Evolutionary conservation across 2,113 vertebrate genomes (phyloP).

Genomic region (Eretmochelys imbricata): DNA sequence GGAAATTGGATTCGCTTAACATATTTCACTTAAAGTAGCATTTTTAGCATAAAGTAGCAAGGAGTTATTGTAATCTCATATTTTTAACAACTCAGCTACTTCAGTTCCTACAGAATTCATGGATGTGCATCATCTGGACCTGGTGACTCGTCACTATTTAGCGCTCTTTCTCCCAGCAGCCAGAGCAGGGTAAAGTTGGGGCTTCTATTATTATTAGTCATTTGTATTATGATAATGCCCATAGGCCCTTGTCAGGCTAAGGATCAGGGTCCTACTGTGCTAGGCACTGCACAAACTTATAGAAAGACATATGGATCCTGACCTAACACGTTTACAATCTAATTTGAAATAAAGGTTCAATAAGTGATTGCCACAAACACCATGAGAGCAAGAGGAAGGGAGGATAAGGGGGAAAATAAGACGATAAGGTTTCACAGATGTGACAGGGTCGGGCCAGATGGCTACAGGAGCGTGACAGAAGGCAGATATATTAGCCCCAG

Average conservation of each 20-base stretch:
- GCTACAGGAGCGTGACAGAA: no score
- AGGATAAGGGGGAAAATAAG: background rate
- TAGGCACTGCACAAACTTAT: rapidly evolving
- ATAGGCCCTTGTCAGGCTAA: background rate
- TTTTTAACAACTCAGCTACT: background rate
- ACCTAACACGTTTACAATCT: background rate
- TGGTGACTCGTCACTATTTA: background rate
- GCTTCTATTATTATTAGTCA: background rate
- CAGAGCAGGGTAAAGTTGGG: background rate
- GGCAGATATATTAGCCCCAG: no score
- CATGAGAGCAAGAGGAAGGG: background rate
- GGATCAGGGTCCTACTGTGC: rapidly evolving
- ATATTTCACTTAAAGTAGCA: no score
- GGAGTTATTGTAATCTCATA: rapidly evolving
- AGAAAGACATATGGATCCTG: rapidly evolving
- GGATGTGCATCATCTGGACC: rapidly evolving
- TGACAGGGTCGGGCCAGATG: no score
- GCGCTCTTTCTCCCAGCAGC: background rate
- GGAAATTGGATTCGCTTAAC: no score
- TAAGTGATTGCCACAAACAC: background rate
- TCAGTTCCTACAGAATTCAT: background rate
- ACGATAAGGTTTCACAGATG: rapidly evolving
- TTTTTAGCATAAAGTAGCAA: no score
- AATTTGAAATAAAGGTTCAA: background rate
- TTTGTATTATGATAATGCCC: background rate